These are phyloP conservation scores for Pammene aurita DNA, from an alignment of 2,888 invertebrate species.

Conservation along the genomic window DNA sequence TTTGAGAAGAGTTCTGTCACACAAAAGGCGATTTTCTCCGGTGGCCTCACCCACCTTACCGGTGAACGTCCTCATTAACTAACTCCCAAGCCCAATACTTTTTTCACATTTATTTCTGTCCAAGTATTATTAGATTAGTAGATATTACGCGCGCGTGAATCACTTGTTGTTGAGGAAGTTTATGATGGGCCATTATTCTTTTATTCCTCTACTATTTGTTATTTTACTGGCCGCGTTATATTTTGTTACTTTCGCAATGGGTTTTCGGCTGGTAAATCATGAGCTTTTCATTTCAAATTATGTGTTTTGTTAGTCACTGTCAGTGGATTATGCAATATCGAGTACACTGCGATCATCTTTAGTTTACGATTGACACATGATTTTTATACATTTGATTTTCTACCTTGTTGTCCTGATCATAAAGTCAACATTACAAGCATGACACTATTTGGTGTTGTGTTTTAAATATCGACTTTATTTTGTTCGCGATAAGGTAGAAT, in stretches of 20 bases:
- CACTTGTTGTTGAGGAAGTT: conserved; percentile 46
- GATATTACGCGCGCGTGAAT: conserved; percentile 55
- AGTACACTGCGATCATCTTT: no score
- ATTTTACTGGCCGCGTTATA: conserved; percentile 30
- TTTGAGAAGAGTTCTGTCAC: background rate
- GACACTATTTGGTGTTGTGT: no score
- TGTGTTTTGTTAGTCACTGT: no score
- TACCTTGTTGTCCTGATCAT: no score
- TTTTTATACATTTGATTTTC: no score
- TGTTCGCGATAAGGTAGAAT: no score
- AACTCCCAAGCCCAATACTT: conserved; percentile 63
- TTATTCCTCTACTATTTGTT: conserved; percentile 45
- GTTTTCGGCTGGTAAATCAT: conserved; percentile 15
- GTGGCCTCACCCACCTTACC: conserved; percentile 44
- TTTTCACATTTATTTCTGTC: conserved; percentile 66
- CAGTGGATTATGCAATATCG: no score
- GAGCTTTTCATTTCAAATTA: conserved; percentile 8
- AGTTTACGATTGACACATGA: no score
- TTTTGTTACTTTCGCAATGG: conserved; percentile 31
- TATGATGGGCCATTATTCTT: conserved; percentile 45
- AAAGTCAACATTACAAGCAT: no score
- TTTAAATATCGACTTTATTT: no score
- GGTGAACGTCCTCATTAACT: conserved; percentile 73
- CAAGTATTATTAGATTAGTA: conserved; percentile 63
- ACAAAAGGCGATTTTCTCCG: conserved; percentile 15